Evolutionary conservation across 1,140 invertebrate genomes (phyloP).

Genomic region (Dreissena polymorpha): DNA sequence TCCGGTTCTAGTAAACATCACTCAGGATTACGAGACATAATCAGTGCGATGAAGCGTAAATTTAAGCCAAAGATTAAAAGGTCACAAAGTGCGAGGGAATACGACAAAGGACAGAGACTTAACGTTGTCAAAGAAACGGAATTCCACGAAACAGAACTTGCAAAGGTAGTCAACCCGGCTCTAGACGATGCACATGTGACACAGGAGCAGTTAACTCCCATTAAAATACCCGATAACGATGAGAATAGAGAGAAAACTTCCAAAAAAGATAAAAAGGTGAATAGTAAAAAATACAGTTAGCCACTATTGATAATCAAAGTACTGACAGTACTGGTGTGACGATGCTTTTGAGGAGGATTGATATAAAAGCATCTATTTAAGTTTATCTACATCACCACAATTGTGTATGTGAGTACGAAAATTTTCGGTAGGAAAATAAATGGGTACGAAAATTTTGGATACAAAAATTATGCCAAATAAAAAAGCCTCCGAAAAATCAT

Average conservation of each 20-base stretch:
- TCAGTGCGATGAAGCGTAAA: conserved; percentile 42
- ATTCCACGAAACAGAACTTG: not conserved
- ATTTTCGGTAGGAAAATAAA: no score
- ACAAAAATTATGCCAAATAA: no score
- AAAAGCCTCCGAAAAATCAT: no score
- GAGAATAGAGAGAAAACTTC: not conserved
- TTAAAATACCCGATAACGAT: conserved; percentile 43
- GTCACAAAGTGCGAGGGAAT: conserved; percentile 50
- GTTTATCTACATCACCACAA: no score
- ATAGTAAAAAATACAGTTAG: no score
- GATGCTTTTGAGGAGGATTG: no score
- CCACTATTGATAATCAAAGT: no score
- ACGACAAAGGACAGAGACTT: conserved; percentile 24
- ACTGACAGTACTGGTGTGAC: no score
- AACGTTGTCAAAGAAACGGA: conserved; percentile 38
- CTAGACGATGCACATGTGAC: conserved; percentile 33
- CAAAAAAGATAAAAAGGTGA: not conserved
- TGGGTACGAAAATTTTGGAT: no score
- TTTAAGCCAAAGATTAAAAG: conserved; percentile 49
- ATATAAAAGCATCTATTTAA: no score
- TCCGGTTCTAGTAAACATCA: conserved; percentile 27
- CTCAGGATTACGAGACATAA: conserved; percentile 47
- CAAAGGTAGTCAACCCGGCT: not conserved
- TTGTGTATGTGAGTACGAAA: no score
- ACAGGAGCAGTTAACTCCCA: conserved; percentile 41